Evolutionary conservation across 2,888 invertebrate genomes (phyloP), one percentile per base, ranked within the genome.

Genomic region (Drosophila formosana): DNA sequence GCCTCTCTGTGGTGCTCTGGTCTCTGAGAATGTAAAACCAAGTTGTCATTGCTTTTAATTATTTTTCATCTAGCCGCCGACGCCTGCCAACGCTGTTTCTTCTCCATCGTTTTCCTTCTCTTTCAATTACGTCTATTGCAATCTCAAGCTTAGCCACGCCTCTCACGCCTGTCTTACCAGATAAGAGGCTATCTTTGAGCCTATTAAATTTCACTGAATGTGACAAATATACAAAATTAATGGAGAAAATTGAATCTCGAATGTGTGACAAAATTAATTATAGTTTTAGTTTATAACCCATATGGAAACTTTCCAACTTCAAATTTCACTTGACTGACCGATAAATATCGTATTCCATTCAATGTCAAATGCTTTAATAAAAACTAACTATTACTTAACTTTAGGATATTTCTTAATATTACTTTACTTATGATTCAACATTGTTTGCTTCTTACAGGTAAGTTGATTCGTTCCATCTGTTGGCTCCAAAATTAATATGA

Each of bases 21-120:
- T 23, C 64, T 55, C 64, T 57, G 43, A 30, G 46, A 62, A 67
- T 74, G 77, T 66, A 77, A 83, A 85, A 77, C 72, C 62, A 69
- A 83, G 80, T 81, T 81, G 83, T 85, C 85, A 83, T 84, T 83
- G 81, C 83, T 80, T 83, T 84, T 84, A 84, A 84, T 84, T 84
- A 84, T 75, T 85, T 78, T 85, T 79, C 77, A 76, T 78, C 75
- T 69, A 55, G 73, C 62, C 62, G 43, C 61, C 63, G 43, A 32
- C 52, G 62, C 39, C 55, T 49, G 57, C 39, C 58, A 37, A 13
- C 65, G 45, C 9, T 9, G 49, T 30, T 26, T 13, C 49, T 58
- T 23, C 41, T 64, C n/a, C 39, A 26, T 39, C 13, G 25, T 41
- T 37, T 58, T 18, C 41, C 41, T 56, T n/a, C 11, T 25, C 26